A percentile compares a stretch with the other conserved stretches of the same genome.
phyloP scores from a whole-genome alignment of 1,140 invertebrate species.

The Brachionus plicatilis region DNA sequence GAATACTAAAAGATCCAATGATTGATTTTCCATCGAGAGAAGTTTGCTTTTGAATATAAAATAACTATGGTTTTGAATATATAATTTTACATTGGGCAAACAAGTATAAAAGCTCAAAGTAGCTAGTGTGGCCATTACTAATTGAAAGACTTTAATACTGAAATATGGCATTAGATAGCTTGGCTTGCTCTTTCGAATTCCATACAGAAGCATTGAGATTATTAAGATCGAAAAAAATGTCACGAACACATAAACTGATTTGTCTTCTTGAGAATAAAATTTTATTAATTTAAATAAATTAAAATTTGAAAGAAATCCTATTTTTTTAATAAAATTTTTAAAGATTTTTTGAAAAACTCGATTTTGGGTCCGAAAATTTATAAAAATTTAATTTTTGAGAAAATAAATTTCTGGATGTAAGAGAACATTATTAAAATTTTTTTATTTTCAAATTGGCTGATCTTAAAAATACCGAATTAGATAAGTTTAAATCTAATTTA shows the following conservation, averaged over 20 bases:
- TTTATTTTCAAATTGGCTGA: too few relatives aligned
- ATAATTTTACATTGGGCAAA: neutral
- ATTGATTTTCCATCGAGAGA: neutral
- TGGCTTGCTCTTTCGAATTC: neutral
- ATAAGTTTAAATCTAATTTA: too few relatives aligned
- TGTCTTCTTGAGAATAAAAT: neutral
- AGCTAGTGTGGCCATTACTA: conserved; percentile 17
- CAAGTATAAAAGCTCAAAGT: conserved; percentile 17
- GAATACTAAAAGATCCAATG: conserved; percentile 18
- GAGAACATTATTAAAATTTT: too few relatives aligned
- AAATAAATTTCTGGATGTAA: too few relatives aligned
- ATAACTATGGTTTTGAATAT: neutral
- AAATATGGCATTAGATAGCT: conserved; percentile 34
- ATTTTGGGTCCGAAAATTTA: too few relatives aligned
- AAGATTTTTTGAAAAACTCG: too few relatives aligned
- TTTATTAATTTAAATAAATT: neutral
- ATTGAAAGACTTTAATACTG: conserved; percentile 32
- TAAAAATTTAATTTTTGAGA: too few relatives aligned
- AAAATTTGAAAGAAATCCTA: too few relatives aligned
- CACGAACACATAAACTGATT: neutral
- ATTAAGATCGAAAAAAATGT: conserved; percentile 12
- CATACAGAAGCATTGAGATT: conserved; percentile 4
- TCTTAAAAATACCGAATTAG: too few relatives aligned
- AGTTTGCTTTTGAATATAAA: neutral
- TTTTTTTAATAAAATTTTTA: too few relatives aligned